A percentile compares a stretch with the other conserved stretches of the same genome.
These are phyloP conservation scores for Muntiacus reevesi DNA, from an alignment of 2,113 vertebrate genomes.

Conservation along the genomic window DNA sequence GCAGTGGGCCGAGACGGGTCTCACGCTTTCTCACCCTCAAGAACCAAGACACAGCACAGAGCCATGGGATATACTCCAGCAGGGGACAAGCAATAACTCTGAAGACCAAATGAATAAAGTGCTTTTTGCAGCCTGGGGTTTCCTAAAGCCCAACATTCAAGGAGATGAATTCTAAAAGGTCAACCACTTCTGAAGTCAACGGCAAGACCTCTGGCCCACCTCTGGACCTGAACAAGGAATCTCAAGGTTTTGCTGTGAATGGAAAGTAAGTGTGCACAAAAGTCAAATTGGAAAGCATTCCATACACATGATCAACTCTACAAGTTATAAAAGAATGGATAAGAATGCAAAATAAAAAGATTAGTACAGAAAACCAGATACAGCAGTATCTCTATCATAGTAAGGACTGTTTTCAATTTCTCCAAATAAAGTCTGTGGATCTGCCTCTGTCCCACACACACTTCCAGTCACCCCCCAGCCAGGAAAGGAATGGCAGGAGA, in stretches of 20 bases:
- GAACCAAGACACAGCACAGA: neutral
- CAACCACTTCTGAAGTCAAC: neutral
- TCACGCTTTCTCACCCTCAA: neutral
- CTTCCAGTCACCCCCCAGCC: neutral
- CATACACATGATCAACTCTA: conserved; percentile 54
- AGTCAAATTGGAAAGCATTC: conserved; percentile 36
- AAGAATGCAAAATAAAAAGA: conserved; percentile 69
- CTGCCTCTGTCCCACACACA: neutral
- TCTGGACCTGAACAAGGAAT: neutral
- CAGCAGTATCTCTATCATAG: conserved; percentile 61
- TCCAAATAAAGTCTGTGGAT: conserved; percentile 58
- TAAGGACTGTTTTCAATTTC: conserved; percentile 64
- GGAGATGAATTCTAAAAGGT: neutral
- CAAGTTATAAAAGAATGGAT: conserved; percentile 49
- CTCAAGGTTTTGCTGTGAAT: neutral
- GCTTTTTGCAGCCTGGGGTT: neutral
- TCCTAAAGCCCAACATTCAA: neutral
- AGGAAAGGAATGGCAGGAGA: neutral
- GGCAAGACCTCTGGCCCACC: neutral
- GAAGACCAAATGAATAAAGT: neutral
- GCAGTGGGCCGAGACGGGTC: neutral
- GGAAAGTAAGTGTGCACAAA: neutral
- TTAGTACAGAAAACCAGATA: conserved; percentile 67
- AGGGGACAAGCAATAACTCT: neutral
- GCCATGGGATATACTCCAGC: fast-evolving